Percentiles rank a stretch among this genome's conserved stretches.
Evolutionary conservation across 1,140 invertebrate species (phyloP).

Genomic region (Sarcophaga bullata): DNA sequence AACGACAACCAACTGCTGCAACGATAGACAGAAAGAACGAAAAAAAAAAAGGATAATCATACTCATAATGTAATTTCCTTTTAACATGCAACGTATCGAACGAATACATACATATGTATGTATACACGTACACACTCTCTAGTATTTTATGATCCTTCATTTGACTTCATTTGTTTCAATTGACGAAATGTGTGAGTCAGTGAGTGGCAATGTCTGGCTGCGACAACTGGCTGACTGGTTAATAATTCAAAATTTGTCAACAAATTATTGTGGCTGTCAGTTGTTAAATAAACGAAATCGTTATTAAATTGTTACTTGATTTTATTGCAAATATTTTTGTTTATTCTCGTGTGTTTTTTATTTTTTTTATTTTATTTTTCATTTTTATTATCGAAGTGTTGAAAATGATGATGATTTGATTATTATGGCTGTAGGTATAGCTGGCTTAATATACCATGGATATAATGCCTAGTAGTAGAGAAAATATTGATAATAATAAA

Average conservation of each 20-base stretch:
- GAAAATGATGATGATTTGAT: neutral
- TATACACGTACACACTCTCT: too few species aligned
- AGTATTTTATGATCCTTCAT: too few species aligned
- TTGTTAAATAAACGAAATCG: neutral
- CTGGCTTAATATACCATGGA: too few species aligned
- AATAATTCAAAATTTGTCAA: constrained; percentile 15
- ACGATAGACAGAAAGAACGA: neutral
- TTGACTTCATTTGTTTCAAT: too few species aligned
- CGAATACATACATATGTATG: too few species aligned
- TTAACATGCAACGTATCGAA: neutral
- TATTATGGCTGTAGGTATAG: too few species aligned
- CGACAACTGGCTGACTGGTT: neutral
- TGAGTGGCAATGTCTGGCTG: neutral
- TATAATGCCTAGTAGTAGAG: too few species aligned
- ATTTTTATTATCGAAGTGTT: neutral
- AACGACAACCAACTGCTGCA: neutral
- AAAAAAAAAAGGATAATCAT: neutral
- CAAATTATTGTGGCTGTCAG: constrained; percentile 14
- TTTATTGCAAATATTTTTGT: too few species aligned
- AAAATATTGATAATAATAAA: too few species aligned
- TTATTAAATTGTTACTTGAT: neutral
- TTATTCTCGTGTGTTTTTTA: too few species aligned
- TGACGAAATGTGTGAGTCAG: neutral
- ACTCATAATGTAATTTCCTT: constrained; percentile 6
- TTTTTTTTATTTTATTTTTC: neutral